These are phyloP conservation scores for Takifugu bimaculatus DNA, from an alignment of 2,113 vertebrate species.

Conservation along the genomic window DNA sequence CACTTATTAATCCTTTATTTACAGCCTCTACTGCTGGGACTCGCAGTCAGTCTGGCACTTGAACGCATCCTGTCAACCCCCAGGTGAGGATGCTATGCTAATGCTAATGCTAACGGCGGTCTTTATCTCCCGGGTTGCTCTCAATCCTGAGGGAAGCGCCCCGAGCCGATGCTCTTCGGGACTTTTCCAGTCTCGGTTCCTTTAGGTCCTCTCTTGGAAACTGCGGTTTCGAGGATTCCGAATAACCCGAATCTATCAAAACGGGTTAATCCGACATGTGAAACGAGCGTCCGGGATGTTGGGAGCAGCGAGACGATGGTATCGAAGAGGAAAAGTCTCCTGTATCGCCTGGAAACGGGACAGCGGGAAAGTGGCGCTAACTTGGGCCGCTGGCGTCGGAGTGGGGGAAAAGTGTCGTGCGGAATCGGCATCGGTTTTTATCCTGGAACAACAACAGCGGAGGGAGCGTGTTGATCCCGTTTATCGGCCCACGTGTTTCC, in stretches of 20 bases:
- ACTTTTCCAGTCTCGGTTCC: too few species aligned
- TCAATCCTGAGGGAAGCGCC: too few species aligned
- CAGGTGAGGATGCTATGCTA: too few species aligned
- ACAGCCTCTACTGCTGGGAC: too few species aligned
- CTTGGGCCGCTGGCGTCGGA: neutral
- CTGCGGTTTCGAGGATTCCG: too few species aligned
- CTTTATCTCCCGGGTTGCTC: too few species aligned
- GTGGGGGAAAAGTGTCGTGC: neutral
- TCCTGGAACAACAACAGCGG: neutral
- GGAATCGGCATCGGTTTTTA: neutral
- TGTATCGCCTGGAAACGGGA: neutral
- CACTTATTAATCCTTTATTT: too few species aligned
- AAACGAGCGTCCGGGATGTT: neutral
- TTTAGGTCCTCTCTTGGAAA: neutral
- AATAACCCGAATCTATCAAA: neutral
- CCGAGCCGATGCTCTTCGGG: too few species aligned
- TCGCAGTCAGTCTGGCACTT: too few species aligned
- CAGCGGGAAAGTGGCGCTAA: too few species aligned
- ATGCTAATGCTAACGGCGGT: too few species aligned
- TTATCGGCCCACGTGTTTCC: neutral
- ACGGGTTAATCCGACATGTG: neutral
- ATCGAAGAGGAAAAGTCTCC: neutral
- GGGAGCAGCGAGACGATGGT: neutral
- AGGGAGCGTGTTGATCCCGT: constrained; percentile 4
- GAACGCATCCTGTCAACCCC: too few species aligned